These are phyloP conservation scores for Druon quercuslanigerum DNA, from an alignment of 1,140 invertebrate species.

Conservation along the genomic window DNA sequence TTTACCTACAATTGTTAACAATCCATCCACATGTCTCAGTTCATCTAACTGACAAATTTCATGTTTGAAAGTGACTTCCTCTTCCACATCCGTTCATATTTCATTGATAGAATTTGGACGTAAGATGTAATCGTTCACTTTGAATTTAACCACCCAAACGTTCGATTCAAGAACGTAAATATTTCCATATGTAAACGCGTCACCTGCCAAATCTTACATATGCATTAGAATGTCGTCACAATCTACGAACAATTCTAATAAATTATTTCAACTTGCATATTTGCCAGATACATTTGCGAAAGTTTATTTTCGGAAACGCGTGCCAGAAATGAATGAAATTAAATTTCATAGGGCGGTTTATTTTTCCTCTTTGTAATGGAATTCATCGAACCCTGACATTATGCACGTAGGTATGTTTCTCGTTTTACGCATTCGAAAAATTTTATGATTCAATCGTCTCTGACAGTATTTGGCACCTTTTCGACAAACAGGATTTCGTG, in stretches of 20 bases:
- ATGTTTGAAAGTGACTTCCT: no score
- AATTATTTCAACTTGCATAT: neutral
- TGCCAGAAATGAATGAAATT: constrained; percentile 2
- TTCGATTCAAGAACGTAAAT: no score
- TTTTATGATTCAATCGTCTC: neutral
- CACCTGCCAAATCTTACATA: neutral
- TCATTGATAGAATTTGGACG: no score
- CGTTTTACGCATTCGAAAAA: constrained; percentile 8
- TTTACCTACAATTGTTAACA: no score
- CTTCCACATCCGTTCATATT: no score
- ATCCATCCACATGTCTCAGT: no score
- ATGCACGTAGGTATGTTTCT: neutral
- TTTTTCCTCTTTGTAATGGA: neutral
- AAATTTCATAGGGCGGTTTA: neutral
- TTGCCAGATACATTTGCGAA: neutral
- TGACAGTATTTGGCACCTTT: neutral
- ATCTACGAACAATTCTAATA: neutral
- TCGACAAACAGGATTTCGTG: constrained; percentile 39
- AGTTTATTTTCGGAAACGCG: neutral
- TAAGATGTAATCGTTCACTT: no score
- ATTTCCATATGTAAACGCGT: neutral
- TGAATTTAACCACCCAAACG: no score
- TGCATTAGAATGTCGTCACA: neutral
- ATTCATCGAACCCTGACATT: neutral
- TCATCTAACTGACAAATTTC: no score